Evolutionary conservation across 2,888 invertebrate species (phyloP).

Genomic region (Chymomyza fuscimana): DNA sequence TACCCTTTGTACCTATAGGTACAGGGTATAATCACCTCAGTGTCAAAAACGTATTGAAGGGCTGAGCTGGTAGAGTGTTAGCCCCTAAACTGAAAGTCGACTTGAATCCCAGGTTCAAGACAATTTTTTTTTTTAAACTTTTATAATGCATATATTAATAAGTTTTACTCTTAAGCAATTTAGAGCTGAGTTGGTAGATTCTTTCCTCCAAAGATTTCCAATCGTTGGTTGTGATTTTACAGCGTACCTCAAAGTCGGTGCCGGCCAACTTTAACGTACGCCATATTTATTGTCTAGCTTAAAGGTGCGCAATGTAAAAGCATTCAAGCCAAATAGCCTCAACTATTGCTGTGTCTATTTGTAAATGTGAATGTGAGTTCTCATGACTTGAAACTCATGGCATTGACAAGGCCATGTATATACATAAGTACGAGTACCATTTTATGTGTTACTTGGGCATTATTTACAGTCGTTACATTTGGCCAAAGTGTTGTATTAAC

Average conservation of each 20-base stretch:
- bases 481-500: neutral
- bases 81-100: too few relatives aligned
- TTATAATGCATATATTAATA: too few relatives aligned
- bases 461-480: slow-evolving; percentile 17
- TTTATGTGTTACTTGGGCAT: slow-evolving; percentile 42
- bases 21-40: too few relatives aligned
- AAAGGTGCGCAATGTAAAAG: slow-evolving; percentile 7
- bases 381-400: slow-evolving; percentile 55
- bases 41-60: too few relatives aligned
- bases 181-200: too few relatives aligned
- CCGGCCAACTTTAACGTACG: neutral
- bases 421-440: slow-evolving; percentile 22
- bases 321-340: neutral
- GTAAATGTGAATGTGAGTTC: slow-evolving; percentile 50
- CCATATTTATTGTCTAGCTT: neutral
- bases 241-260: neutral
- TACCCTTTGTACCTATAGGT: too few relatives aligned
- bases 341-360: neutral
- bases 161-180: too few relatives aligned
- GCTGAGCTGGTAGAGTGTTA: too few relatives aligned
- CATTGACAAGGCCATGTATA: slow-evolving; percentile 63
- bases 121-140: too few relatives aligned
- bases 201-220: too few relatives aligned
- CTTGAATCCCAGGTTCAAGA: too few relatives aligned
- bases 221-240: too few relatives aligned